Percentiles rank a stretch among this genome's conserved stretches.
Evolutionary conservation across 2,113 vertebrate species (phyloP).

Genomic region (Eolophus roseicapilla): DNA sequence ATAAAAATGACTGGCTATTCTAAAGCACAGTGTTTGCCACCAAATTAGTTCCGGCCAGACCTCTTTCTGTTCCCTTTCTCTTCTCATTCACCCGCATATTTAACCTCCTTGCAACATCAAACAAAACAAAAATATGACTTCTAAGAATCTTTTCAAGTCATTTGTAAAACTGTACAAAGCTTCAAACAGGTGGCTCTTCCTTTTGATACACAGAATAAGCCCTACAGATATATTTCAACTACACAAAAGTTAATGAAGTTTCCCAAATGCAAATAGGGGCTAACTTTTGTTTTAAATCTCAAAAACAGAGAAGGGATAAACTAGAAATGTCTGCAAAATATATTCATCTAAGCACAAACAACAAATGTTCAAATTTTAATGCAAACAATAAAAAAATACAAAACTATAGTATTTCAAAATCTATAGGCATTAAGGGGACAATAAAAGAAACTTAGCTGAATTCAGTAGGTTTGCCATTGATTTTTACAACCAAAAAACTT

Average conservation of each 20-base stretch:
- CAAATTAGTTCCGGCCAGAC: neutral
- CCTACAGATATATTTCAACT: neutral
- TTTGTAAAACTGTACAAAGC: neutral
- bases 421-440: neutral
- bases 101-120: neutral
- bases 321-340: neutral
- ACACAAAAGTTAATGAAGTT: neutral
- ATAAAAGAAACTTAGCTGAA: neutral
- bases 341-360: neutral
- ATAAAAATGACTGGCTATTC: neutral
- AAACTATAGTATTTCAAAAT: neutral
- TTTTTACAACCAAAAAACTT: neutral
- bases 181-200: neutral
- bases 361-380: fast-evolving
- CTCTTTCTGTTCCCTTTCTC: neutral
- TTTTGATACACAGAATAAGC: neutral
- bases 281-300: neutral
- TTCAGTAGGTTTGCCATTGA: neutral
- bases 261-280: neutral
- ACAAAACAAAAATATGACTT: neutral
- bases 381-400: neutral
- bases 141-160: neutral
- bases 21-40: neutral
- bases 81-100: neutral
- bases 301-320: neutral